phyloP scores from a whole-genome alignment of 2,797 vertebrate species.

The Macrochelys suwanniensis region DNA sequence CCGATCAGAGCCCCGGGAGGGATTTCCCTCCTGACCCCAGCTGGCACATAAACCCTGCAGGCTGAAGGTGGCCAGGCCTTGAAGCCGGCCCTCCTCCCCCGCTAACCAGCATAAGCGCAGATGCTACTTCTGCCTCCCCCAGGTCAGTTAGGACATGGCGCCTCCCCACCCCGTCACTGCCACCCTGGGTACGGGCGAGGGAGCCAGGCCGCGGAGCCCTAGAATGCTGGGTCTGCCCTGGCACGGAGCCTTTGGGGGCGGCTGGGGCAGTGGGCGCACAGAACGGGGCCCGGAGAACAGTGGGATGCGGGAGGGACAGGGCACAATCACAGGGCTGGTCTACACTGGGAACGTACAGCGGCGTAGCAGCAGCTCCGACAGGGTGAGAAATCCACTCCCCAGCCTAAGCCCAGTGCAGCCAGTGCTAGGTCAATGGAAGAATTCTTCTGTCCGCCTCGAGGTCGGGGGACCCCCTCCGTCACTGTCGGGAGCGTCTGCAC shows the following conservation, averaged over 20 bases:
- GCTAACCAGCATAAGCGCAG: neutral
- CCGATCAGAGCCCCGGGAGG: neutral
- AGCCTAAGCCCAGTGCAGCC: too few species aligned
- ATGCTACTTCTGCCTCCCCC: neutral
- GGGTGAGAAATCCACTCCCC: neutral
- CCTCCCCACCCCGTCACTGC: neutral
- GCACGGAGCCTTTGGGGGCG: neutral
- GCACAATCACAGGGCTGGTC: neutral
- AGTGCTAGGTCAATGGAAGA: neutral
- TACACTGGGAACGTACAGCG: too few species aligned
- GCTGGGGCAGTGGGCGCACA: neutral
- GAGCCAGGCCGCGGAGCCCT: too few species aligned
- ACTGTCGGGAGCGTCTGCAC: neutral
- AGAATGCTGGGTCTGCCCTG: neutral
- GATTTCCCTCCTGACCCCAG: neutral
- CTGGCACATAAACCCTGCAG: neutral
- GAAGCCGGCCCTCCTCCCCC: neutral
- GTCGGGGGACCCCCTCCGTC: too few species aligned
- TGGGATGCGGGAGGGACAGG: neutral
- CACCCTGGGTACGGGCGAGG: too few species aligned
- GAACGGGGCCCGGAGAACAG: neutral
- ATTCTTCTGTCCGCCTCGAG: neutral
- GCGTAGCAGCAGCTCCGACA: too few species aligned
- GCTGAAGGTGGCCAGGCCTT: neutral
- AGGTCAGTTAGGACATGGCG: neutral